phyloP scores from a whole-genome alignment of 2,797 vertebrate genomes.

The Nyctibius grandis region DNA sequence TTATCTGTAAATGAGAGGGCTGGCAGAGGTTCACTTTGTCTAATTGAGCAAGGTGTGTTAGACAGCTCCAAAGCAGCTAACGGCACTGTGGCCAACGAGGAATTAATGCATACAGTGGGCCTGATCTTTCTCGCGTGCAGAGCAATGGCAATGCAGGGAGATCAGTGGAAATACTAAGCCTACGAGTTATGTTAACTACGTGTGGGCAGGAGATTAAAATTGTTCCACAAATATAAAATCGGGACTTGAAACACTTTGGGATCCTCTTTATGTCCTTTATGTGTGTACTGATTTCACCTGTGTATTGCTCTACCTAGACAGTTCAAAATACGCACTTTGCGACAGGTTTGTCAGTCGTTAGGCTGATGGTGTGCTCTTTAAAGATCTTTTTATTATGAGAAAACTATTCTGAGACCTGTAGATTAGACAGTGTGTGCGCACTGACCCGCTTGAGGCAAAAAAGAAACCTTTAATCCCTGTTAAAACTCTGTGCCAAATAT shows the following conservation, averaged over 20 bases:
- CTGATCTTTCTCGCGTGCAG: not conserved
- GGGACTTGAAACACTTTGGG: not conserved
- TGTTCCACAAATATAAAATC: not conserved
- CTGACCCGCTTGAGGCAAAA: not conserved
- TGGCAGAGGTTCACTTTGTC: not conserved
- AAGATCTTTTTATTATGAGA: not conserved
- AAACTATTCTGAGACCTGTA: not conserved
- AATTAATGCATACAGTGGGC: too few species aligned
- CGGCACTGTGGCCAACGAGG: not conserved
- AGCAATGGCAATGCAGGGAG: rapidly evolving
- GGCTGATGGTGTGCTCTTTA: not conserved
- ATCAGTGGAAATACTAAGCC: not conserved
- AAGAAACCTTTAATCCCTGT: conserved; percentile 29
- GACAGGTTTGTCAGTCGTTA: not conserved
- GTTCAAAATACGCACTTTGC: not conserved
- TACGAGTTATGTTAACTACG: rapidly evolving
- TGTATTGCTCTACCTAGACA: not conserved
- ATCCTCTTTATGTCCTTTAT: not conserved
- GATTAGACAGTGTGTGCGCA: not conserved
- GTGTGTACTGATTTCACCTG: not conserved
- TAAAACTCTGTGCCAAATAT: conserved; percentile 29
- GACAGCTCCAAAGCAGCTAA: not conserved
- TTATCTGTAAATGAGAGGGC: not conserved
- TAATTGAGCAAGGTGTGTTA: not conserved
- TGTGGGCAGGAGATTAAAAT: not conserved